These are phyloP conservation scores for Danio aesculapii DNA, from an alignment of 2,797 vertebrate genomes.

Conservation along the genomic window DNA sequence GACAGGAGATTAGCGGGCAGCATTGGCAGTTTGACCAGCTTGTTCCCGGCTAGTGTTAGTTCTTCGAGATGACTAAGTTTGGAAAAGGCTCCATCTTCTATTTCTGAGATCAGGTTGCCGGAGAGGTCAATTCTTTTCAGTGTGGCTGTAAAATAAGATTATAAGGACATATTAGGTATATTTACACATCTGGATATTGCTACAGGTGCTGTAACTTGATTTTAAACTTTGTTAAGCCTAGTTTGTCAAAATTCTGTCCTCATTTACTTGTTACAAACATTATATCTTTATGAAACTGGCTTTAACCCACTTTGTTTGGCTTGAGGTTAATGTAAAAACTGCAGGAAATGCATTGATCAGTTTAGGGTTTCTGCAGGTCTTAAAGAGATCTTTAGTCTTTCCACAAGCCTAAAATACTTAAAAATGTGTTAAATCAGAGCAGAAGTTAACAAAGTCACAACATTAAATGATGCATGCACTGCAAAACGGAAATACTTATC, in stretches of 20 bases:
- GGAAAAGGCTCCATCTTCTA: conserved; percentile 91
- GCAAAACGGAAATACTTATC: no score
- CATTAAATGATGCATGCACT: no score
- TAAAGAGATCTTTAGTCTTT: no score
- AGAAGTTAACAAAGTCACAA: no score
- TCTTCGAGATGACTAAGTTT: conserved; percentile 88
- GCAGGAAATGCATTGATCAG: no score
- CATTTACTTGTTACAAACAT: not conserved
- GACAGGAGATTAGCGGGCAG: conserved; percentile 84
- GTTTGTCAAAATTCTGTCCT: not conserved
- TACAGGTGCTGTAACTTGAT: not conserved
- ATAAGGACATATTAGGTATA: not conserved
- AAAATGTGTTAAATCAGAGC: no score
- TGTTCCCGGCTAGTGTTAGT: conserved; percentile 88
- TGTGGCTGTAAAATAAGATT: conserved; percentile 75
- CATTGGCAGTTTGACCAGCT: conserved; percentile 85
- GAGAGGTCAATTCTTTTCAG: conserved; percentile 91
- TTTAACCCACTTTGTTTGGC: not conserved
- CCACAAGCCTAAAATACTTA: no score
- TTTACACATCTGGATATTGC: conserved; percentile 4
- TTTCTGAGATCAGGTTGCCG: conserved; percentile 89
- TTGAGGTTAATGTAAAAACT: no score
- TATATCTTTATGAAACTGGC: no score
- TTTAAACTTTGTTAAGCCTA: not conserved
- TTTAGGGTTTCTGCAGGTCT: no score